Base-by-base conservation (phyloP, 2,888 invertebrate species). In the Imbricaverruca yamaguchii region DNA sequence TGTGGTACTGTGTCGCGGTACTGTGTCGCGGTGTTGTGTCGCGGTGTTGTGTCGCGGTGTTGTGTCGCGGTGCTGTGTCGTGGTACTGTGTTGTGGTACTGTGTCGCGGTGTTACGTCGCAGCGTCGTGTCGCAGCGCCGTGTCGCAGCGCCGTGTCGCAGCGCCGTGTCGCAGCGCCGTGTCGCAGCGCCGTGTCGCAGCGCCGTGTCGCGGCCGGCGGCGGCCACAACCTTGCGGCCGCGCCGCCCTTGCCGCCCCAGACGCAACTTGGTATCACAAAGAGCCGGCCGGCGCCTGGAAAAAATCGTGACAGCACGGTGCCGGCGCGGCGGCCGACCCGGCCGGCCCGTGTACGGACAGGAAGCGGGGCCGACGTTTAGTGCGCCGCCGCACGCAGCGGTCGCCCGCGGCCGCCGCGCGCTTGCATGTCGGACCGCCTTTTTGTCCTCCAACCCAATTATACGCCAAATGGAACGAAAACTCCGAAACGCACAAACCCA, bases 401-500 rank as follows among this genome's bases (percentile, higher is more conserved):
- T 4, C 74, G 12, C 15, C 74, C 53, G 74, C 74, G 8, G 67
- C n/a, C 23, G 25, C 25, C 25, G 67, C 39, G 59, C 53, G 74
- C 74, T 74, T 74, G 74, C 74, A 74, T 74, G 74, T 74, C 74
- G 15, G 74, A n/a, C 21, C 18, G 53, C 74, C 74, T 74, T 74
- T 74, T 74, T 74, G 74, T 74, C 74, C 53, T 53, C 74, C 74
- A 74, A 74, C 74, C 74, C 53, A 74, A 74, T 74, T 74, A 74
- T 74, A n/a, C 74, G 74, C 74, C 74, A 53, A 74, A 74, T 74
- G 74, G 74, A 74, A 53, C 74, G 74, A 74, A 74, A 74, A 74
- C 74, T 74, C 74, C 74, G 74, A 74, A 74, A 74, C 74, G 74
- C 74, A 74, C 74, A 74, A 74, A 53, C 53, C 74, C 74, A 74